Evolutionary conservation across 2,797 vertebrate genomes (phyloP).

Genomic region (Xenops minutus): DNA sequence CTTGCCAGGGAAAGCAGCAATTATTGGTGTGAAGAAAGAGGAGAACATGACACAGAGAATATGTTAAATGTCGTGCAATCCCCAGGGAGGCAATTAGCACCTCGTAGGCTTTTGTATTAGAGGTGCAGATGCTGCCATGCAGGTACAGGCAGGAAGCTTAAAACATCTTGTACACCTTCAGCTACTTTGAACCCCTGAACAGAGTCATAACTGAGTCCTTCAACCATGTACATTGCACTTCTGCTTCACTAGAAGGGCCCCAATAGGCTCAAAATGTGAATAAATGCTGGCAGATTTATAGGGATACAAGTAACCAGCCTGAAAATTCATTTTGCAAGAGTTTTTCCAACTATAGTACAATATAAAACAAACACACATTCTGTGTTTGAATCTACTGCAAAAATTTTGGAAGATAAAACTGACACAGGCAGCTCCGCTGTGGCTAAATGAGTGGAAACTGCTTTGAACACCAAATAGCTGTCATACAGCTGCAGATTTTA

Average conservation of each 20-base stretch:
- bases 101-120: neutral
- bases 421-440: neutral
- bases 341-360: neutral
- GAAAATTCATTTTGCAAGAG: conserved; percentile 12
- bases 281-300: conserved; percentile 34
- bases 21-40: neutral
- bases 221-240: neutral
- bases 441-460: neutral
- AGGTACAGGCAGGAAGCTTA: neutral
- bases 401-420: conserved; percentile 2
- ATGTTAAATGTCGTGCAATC: neutral
- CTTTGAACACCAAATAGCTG: conserved; percentile 25
- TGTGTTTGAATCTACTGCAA: neutral
- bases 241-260: neutral
- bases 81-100: conserved; percentile 56
- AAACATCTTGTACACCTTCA: neutral
- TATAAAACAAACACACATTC: neutral
- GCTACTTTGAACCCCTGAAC: neutral
- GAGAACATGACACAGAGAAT: neutral
- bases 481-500: neutral
- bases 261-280: neutral
- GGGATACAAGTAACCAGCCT: neutral
- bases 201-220: neutral
- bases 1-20: conserved; percentile 32
- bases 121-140: neutral